Conservation (phyloP, 2,888 invertebrate species). For the Lagria hirta region DNA sequence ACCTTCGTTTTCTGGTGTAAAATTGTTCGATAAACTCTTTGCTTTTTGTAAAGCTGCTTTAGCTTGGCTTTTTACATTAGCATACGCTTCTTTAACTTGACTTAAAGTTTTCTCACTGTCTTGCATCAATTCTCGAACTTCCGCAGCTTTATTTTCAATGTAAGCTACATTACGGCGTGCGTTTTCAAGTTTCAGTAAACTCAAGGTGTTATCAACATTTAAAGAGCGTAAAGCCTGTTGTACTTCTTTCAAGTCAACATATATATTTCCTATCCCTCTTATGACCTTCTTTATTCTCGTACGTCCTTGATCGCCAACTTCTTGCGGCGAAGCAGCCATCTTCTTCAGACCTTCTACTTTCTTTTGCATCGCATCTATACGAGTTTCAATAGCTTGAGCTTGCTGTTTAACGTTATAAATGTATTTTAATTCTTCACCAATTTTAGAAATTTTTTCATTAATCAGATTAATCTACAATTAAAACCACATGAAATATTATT, state of each 20-base stretch:
- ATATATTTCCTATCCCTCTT: constrained; percentile 29
- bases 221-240: constrained; percentile 26
- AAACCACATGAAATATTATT: no score
- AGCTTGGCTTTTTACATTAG: constrained; percentile 50
- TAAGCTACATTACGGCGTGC: constrained; percentile 38
- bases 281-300: constrained; percentile 37
- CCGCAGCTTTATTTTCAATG: constrained; percentile 47
- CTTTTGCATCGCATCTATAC: constrained; percentile 31
- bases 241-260: constrained; percentile 34
- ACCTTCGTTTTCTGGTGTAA: constrained; percentile 59
- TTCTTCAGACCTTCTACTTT: constrained; percentile 34
- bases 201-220: constrained; percentile 32
- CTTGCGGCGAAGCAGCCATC: constrained; percentile 34
- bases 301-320: constrained; percentile 43
- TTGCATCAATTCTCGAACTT: constrained; percentile 41
- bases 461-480: constrained; percentile 33
- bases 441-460: constrained; percentile 34
- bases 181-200: constrained; percentile 36
- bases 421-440: constrained; percentile 34
- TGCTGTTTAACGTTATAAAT: constrained; percentile 34
- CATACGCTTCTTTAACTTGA: constrained; percentile 44
- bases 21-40: constrained; percentile 58
- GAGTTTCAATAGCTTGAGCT: constrained; percentile 34
- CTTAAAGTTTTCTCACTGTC: constrained; percentile 46
- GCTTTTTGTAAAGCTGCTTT: constrained; percentile 60